These are phyloP conservation scores for Anguilla megastoma DNA, from an alignment of 2,797 vertebrate species.

Conservation along the genomic window DNA sequence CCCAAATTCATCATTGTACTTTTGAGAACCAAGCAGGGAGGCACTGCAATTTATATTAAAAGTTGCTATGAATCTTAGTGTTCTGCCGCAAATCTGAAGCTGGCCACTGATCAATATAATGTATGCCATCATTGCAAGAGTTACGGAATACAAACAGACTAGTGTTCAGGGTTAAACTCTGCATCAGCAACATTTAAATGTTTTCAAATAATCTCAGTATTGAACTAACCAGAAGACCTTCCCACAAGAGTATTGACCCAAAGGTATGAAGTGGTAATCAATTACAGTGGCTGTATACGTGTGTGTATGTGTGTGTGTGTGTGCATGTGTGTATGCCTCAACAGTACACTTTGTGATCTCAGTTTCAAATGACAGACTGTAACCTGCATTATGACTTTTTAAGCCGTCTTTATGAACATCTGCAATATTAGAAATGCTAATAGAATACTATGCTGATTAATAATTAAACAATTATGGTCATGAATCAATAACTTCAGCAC, in stretches of 20 bases:
- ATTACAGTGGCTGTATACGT: slow-evolving; percentile 1
- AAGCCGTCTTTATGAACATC: slow-evolving; percentile 82
- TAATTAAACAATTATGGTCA: slow-evolving; percentile 99
- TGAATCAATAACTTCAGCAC: slow-evolving; percentile 99
- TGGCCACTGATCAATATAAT: not conserved
- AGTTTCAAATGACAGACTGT: slow-evolving; percentile 12
- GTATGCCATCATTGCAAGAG: not conserved
- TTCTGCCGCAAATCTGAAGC: not conserved
- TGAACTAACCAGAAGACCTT: not conserved
- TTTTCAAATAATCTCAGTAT: slow-evolving; percentile 19
- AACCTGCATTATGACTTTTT: slow-evolving; percentile 74
- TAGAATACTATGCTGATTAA: slow-evolving; percentile 99
- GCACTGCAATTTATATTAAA: not conserved
- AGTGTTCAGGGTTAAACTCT: slow-evolving; percentile 21
- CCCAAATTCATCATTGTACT: not conserved
- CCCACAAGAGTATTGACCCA: not conserved
- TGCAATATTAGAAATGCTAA: slow-evolving; percentile 99
- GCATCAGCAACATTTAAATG: slow-evolving; percentile 15
- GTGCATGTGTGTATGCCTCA: not conserved
- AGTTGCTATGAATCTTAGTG: not conserved
- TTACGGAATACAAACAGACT: not conserved
- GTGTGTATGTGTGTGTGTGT: not conserved
- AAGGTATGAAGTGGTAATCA: slow-evolving; percentile 16
- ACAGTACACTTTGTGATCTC: slow-evolving; percentile 38
- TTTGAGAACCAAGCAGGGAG: not conserved